These are phyloP conservation scores for Eupithecia exiguata DNA, from an alignment of 2,888 invertebrate genomes.

Conservation along the genomic window DNA sequence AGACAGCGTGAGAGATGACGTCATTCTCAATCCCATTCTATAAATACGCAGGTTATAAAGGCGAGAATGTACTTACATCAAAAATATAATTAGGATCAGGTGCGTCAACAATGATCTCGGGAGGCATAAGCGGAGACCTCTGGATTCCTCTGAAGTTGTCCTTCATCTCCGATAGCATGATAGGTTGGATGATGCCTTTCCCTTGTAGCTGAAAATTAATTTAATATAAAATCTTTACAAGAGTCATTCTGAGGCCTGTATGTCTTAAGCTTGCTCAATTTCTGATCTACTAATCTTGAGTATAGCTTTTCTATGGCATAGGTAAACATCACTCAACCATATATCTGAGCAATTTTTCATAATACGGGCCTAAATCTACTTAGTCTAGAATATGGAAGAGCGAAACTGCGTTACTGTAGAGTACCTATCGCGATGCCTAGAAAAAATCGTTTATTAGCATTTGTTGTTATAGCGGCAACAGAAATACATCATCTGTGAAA, in stretches of 20 bases:
- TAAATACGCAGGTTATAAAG: neutral
- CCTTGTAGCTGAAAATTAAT: slow-evolving; percentile 64
- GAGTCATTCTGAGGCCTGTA: neutral
- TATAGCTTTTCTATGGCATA: too few relatives aligned
- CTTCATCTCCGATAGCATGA: slow-evolving; percentile 73
- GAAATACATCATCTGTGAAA: too few relatives aligned
- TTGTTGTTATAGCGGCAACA: too few relatives aligned
- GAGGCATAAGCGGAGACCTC: slow-evolving; percentile 61
- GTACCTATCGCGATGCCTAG: too few relatives aligned
- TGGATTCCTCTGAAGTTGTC: slow-evolving; percentile 65
- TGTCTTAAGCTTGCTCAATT: neutral
- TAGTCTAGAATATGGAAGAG: too few relatives aligned
- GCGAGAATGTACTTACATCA: slow-evolving; percentile 61
- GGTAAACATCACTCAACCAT: too few relatives aligned
- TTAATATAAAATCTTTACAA: neutral
- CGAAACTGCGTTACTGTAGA: too few relatives aligned
- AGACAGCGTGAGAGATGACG: too few relatives aligned
- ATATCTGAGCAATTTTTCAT: too few relatives aligned
- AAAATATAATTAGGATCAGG: slow-evolving; percentile 76
- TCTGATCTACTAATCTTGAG: neutral
- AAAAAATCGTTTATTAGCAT: too few relatives aligned
- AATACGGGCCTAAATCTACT: too few relatives aligned
- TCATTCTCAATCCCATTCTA: too few relatives aligned
- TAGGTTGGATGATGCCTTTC: slow-evolving; percentile 62
- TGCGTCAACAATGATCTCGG: slow-evolving; percentile 60